Base-by-base conservation (phyloP, 2,888 invertebrate species). In the Pinctada fucata region DNA sequence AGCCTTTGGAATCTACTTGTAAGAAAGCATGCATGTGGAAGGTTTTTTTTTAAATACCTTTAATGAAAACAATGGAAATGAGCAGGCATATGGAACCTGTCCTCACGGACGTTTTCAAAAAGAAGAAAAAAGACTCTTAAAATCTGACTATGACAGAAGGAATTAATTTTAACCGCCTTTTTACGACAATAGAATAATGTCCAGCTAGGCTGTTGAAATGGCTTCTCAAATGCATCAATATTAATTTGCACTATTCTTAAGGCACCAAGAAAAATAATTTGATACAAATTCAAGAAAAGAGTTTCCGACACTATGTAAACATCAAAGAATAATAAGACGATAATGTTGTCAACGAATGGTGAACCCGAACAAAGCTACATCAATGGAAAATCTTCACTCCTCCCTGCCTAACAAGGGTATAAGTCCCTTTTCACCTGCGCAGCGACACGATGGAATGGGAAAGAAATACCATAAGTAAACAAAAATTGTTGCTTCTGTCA, bases 391-490 rank as follows among this genome's bases (percentile, higher is more conserved):
- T 10, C 58, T 13, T 58, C 58, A 10, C 13, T 58, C 58, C 6
- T 13, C 58, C 6, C 13, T 13, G 58, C 58, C 13, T 10, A 10
- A 58, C 58, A 58, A 58, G 58, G 58, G 58, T 58, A 58, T 58
- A 58, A 58, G 58, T 58, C 70, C 51, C 47, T 58, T 45, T 52
- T 72, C 72, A 72, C 72, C 72, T 72, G 72, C 72, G 51, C 72
- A 8, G 49, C 72, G 51, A 72, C 72, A 72, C 2, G 58, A 13
- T 5, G 51, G 47, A 72, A 72, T 72, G 50, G 72, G 58, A 72
- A 72, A 45, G 72, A 52, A 72, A 72, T 72, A 45, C 72, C 52
- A 58, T 72, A 72, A 13, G 72, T 72, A 72, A 72, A 72, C 72
- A 72, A 6, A 52, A 50, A 0, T 16, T 72, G 72, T 72, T 72